These are phyloP conservation scores for Patella caerulea DNA, from an alignment of 2,888 invertebrate genomes.

Conservation along the genomic window DNA sequence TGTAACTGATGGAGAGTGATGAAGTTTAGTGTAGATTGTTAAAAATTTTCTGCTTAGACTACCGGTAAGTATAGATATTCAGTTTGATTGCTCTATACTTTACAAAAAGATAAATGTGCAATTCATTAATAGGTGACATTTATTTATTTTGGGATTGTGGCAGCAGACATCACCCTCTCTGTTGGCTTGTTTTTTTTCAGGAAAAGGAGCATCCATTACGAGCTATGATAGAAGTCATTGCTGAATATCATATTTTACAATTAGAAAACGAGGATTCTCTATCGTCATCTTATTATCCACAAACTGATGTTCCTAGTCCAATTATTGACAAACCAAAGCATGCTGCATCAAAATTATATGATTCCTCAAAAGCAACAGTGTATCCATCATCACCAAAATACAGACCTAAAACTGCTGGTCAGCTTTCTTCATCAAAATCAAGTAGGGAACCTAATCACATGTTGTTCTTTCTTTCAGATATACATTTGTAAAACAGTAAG, in stretches of 20 bases:
- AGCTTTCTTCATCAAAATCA: neutral
- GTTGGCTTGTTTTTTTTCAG: slow-evolving; percentile 54
- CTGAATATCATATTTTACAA: slow-evolving; percentile 38
- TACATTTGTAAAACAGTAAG: no score
- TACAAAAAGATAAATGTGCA: no score
- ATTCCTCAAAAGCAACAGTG: no score
- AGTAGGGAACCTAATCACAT: neutral
- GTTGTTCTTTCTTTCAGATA: no score
- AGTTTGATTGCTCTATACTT: no score
- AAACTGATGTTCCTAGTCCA: neutral
- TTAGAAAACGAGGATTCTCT: neutral
- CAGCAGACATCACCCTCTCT: no score
- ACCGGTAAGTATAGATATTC: no score
- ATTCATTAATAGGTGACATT: no score
- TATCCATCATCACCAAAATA: neutral
- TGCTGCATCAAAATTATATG: neutral
- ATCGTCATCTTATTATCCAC: neutral
- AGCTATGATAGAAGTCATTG: slow-evolving; percentile 67
- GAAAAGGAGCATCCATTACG: slow-evolving; percentile 58
- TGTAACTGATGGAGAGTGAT: no score
- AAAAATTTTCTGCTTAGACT: no score
- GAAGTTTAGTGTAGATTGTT: no score
- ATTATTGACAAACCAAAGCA: neutral
- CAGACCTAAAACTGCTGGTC: neutral
- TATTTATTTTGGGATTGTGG: no score